Conservation (phyloP, 2,888 invertebrate genomes). For the Mimumesa dahlbomi region DNA sequence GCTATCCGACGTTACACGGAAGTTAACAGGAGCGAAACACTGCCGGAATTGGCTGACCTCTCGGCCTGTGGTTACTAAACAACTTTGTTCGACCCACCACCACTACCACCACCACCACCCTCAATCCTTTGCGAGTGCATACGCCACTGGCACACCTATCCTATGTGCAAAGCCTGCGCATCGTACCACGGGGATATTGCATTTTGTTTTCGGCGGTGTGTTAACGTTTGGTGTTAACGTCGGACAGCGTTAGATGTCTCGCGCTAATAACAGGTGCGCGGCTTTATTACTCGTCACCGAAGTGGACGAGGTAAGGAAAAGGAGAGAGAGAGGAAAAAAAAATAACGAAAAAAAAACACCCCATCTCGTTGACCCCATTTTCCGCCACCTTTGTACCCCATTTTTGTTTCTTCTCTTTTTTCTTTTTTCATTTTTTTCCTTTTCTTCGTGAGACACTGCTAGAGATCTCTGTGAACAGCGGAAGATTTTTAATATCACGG, state of each 20-base stretch:
- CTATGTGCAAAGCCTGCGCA: slow-evolving; percentile 15
- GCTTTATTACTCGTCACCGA: slow-evolving; percentile 23
- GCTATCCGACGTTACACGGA: slow-evolving; percentile 44
- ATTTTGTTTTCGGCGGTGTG: slow-evolving; percentile 22
- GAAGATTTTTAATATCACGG: no score
- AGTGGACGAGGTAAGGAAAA: no score
- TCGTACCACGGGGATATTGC: slow-evolving; percentile 32
- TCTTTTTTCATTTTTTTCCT: no score
- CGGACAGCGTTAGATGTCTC: no score
- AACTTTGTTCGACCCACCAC: slow-evolving; percentile 52
- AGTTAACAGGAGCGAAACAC: slow-evolving; percentile 51
- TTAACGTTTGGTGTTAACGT: slow-evolving; percentile 24
- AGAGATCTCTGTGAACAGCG: no score
- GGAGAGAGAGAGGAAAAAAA: no score
- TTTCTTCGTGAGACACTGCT: no score
- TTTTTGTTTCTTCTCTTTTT: no score
- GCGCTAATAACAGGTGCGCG: slow-evolving; percentile 33
- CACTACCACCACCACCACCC: no score
- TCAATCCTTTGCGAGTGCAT: slow-evolving; percentile 5
- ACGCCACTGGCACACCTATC: slow-evolving; percentile 34
- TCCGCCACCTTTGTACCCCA: no score
- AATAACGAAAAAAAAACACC: no score
- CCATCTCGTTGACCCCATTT: no score
- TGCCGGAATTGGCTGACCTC: slow-evolving; percentile 52
- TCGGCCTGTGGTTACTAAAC: slow-evolving; percentile 40